Evolutionary conservation across 2,888 invertebrate species (phyloP).

Genomic region (Imbricaverruca yamaguchii): DNA sequence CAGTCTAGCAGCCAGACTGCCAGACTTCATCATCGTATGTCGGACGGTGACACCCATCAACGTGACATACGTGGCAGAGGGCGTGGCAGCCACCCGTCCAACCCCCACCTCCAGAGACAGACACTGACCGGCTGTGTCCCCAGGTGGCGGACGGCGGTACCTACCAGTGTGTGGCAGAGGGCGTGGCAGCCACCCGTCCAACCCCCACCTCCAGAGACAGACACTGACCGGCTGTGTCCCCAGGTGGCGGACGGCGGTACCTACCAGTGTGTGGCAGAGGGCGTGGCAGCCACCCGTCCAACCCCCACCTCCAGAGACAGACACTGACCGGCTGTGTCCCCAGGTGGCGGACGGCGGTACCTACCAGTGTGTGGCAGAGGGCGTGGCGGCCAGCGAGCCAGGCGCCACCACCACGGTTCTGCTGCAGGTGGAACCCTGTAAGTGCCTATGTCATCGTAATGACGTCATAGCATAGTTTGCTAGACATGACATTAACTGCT

Average conservation of each 20-base stretch:
- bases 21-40: conserved; percentile 37
- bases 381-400: conserved; percentile 48
- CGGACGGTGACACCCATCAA: conserved; percentile 71
- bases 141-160: conserved; percentile 65
- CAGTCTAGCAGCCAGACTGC: too few relatives aligned
- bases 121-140: conserved; percentile 23
- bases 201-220: conserved; percentile 52
- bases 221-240: conserved; percentile 23
- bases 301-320: conserved; percentile 52
- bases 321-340: conserved; percentile 23
- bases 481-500: too few relatives aligned
- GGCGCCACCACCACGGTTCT: conserved; percentile 61
- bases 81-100: conserved; percentile 48
- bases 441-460: conserved; percentile 42
- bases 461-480: too few relatives aligned
- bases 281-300: conserved; percentile 48
- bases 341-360: conserved; percentile 65
- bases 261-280: conserved; percentile 70
- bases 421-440: conserved; percentile 68
- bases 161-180: conserved; percentile 70
- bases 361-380: conserved; percentile 70
- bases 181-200: conserved; percentile 48
- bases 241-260: conserved; percentile 65
- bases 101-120: conserved; percentile 52
- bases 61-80: conserved; percentile 64